Percentiles rank a stretch among this genome's conserved stretches.
Evolutionary conservation across 2,797 vertebrate species (phyloP).

Genomic region (Gallirallus australis): DNA sequence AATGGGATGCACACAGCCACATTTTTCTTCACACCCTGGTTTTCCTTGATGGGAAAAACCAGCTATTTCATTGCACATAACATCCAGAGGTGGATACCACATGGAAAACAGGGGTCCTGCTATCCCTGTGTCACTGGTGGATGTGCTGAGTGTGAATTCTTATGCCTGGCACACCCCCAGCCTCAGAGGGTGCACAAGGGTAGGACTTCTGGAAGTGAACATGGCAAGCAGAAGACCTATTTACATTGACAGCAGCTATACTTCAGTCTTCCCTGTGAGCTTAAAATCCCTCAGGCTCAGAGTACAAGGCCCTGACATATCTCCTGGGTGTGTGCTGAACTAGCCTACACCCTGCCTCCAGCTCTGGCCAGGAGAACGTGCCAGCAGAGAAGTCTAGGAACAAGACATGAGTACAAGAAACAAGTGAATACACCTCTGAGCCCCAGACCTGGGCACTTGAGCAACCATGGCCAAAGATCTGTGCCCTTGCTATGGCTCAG

Average conservation of each 20-base stretch:
- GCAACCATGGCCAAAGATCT: background rate
- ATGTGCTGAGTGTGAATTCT: background rate
- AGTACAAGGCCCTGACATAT: rapidly evolving
- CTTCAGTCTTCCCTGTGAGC: background rate
- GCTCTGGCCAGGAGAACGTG: background rate
- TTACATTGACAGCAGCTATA: background rate
- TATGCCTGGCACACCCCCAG: background rate
- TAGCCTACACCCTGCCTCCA: background rate
- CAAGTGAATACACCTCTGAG: background rate
- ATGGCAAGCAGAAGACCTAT: background rate
- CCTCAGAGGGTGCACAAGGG: rapidly evolving
- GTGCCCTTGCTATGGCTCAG: background rate
- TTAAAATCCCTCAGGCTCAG: background rate
- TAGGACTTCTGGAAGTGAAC: background rate
- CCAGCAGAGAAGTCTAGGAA: background rate
- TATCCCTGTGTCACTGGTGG: background rate
- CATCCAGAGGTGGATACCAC: background rate
- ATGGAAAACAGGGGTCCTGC: background rate
- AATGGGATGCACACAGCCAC: background rate
- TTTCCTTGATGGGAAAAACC: background rate
- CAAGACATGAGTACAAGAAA: background rate
- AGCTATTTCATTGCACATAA: background rate
- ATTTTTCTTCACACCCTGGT: background rate
- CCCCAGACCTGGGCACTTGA: background rate
- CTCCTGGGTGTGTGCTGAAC: background rate